Conservation (phyloP, 2,113 vertebrate species). For the Melanotaenia duboulayi region DNA sequence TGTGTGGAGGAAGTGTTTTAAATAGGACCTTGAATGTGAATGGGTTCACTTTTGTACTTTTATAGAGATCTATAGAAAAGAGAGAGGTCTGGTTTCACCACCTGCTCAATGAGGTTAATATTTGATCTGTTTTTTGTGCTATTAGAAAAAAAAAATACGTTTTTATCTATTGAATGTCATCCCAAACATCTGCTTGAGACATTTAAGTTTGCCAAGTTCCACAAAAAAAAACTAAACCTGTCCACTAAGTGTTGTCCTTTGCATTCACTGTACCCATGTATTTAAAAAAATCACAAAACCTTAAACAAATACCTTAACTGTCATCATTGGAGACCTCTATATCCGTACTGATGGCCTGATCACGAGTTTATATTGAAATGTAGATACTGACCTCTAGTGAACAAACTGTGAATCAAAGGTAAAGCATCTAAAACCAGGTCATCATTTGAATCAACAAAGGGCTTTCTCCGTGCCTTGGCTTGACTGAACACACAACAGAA, state of each 20-base stretch:
- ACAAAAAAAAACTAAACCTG: not conserved
- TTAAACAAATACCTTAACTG: not conserved
- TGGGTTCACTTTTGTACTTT: not conserved
- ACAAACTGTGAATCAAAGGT: conserved; percentile 2
- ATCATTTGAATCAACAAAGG: too few species aligned
- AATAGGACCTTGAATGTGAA: conserved; percentile 6
- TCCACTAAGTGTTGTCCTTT: not conserved
- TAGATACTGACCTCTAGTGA: conserved; percentile 63
- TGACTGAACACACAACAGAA: too few species aligned
- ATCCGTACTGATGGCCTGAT: not conserved
- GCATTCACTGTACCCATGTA: not conserved
- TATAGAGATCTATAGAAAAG: not conserved
- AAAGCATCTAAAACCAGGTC: too few species aligned
- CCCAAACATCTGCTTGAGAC: not conserved
- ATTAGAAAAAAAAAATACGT: too few species aligned
- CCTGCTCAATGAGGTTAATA: not conserved
- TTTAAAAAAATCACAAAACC: not conserved
- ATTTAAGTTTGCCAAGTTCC: not conserved
- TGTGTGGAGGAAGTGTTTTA: not conserved
- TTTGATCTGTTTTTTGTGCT: not conserved
- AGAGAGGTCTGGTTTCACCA: not conserved
- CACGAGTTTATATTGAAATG: not conserved
- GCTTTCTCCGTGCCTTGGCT: too few species aligned
- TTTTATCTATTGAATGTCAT: not conserved
- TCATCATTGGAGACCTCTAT: conserved; percentile 20